Evolutionary conservation across 2,888 invertebrate genomes (phyloP).

Genomic region (Orchestes rusci): DNA sequence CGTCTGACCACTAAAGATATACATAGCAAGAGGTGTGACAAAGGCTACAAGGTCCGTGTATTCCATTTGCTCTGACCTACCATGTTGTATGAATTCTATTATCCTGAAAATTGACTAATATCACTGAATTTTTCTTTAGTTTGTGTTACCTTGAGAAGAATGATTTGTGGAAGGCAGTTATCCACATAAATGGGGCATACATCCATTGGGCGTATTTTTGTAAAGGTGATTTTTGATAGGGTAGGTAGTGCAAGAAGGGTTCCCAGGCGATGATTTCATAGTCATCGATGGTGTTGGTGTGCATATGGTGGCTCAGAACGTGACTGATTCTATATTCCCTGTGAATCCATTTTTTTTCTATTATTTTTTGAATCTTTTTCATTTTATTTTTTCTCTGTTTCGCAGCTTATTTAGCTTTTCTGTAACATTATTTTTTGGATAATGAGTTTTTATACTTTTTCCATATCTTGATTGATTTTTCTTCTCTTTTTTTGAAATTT

Average conservation of each 20-base stretch:
- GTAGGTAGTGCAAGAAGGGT: conserved; percentile 58
- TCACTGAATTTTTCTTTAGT: no score
- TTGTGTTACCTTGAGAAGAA: conserved; percentile 46
- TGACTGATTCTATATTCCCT: conserved; percentile 70
- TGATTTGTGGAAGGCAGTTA: conserved; percentile 37
- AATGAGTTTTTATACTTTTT: no score
- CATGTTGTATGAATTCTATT: conserved; percentile 21
- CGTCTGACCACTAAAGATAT: conserved; percentile 37
- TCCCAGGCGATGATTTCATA: conserved; percentile 61
- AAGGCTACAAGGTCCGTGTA: conserved; percentile 42
- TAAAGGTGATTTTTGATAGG: conserved; percentile 49
- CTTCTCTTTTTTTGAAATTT: no score
- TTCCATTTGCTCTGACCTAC: conserved; percentile 24
- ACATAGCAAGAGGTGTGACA: conserved; percentile 44
- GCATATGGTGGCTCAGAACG: conserved; percentile 71
- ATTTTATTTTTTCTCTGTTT: no score
- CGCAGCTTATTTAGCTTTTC: no score
- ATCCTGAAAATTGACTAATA: conserved; percentile 27
- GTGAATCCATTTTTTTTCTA: no score
- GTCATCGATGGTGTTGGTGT: conserved; percentile 69
- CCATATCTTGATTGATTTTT: no score
- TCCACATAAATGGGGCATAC: conserved; percentile 41
- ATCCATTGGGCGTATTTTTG: conserved; percentile 50
- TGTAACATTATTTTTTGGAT: no score
- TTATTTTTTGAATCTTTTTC: no score